Evolutionary conservation across 2,797 vertebrate genomes (phyloP), one percentile per base, ranked within the genome.

Genomic region (Fistularia tabacaria): DNA sequence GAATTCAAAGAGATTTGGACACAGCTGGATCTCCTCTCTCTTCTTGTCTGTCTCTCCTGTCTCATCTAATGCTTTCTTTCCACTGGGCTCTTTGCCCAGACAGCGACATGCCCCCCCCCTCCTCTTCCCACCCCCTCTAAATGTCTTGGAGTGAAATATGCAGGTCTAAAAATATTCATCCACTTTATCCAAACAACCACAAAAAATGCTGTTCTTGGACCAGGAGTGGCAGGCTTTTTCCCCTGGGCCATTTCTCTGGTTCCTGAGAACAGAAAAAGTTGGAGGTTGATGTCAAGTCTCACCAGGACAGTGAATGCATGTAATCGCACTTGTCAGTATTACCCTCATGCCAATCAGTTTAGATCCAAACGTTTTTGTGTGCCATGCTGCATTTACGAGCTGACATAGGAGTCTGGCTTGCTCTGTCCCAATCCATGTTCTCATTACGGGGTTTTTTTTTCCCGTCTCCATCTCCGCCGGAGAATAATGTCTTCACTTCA

Each of bases 151-250:
- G 74, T 85, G 80, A 90, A 90, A 76, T 85, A 88, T 89, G 77
- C 75, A 64, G 76, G 80, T 86, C 90, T 90, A 90, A 91, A 92
- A 91, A 92, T 91, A 91, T 74, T 78, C 77, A 74, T 78, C 79
- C 63, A 81, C 82, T 87, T 85, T 77, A 82, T 89, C 81, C 88
- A 85, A 83, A 86, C 82, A 81, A 69, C 73, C 66, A 67, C 58
- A 74, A 81, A 77, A 84, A 80, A 66, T 81, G 74, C 81, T 85
- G 81, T 87, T 87, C 84, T 88, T 85, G 84, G 87, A 80, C 66
- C 77, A 72, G 64, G 56, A 80, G 71, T 62, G 62, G 76, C 60
- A 62, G 64, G 12, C 47, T 46, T 64, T 74, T 49, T 37, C 71
- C 69, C 62, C 52, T 43, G 69, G 66, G 71, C 64, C 38, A 8